Evolutionary conservation across 2,113 vertebrate species (phyloP).

Genomic region (Bos javanicus): DNA sequence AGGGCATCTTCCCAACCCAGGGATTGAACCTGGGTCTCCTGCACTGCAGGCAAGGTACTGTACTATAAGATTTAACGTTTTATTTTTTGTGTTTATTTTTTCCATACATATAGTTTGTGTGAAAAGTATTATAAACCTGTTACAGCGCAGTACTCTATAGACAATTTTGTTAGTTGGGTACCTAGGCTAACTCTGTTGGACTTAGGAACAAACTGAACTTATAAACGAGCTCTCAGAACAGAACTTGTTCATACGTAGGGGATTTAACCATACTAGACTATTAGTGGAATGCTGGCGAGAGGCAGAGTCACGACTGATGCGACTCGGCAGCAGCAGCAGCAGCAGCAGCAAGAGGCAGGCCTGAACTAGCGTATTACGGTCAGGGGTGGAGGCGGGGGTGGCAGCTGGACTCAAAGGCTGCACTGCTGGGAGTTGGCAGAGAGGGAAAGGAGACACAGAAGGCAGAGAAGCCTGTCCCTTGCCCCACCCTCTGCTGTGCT

Average conservation of each 20-base stretch:
- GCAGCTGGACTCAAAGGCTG: not conserved
- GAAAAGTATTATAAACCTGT: not conserved
- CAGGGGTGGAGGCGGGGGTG: rapidly evolving
- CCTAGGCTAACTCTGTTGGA: not conserved
- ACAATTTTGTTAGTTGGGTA: not conserved
- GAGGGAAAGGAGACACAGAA: not conserved
- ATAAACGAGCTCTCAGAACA: not conserved
- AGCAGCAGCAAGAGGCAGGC: not conserved
- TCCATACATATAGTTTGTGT: not conserved
- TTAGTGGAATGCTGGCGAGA: not conserved
- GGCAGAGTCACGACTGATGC: no score
- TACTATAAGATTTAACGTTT: not conserved
- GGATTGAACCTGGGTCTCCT: not conserved
- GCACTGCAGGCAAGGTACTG: not conserved
- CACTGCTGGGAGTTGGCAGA: not conserved
- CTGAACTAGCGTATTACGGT: not conserved
- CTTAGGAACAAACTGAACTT: not conserved
- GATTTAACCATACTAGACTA: not conserved
- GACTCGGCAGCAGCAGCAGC: no score
- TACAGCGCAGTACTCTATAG: not conserved
- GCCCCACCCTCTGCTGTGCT: not conserved
- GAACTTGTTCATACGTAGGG: not conserved
- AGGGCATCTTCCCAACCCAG: not conserved
- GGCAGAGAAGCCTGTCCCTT: not conserved
- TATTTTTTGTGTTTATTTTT: not conserved